phyloP scores from a whole-genome alignment of 2,797 vertebrate species.

The Peromyscus aztecus region DNA sequence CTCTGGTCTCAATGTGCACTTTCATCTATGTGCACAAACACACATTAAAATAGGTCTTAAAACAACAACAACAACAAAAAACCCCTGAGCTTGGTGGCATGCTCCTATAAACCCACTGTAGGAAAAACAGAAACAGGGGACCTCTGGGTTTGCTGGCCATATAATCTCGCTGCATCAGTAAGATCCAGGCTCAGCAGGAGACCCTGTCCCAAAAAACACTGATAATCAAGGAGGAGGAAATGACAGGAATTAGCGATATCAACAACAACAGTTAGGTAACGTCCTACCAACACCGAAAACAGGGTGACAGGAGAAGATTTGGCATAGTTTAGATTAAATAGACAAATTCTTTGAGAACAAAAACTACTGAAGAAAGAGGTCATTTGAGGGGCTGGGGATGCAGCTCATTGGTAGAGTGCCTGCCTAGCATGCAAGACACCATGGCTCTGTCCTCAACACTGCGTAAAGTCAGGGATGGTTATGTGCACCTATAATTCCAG shows the following conservation, averaged over 20 bases:
- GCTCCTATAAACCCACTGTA: neutral
- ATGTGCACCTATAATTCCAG: neutral
- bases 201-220: neutral
- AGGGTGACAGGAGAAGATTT: neutral
- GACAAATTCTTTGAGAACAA: neutral
- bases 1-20: neutral
- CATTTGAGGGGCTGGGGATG: neutral
- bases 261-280: neutral
- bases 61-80: neutral
- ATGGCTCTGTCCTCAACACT: neutral
- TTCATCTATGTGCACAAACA: neutral
- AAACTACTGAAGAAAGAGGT: neutral
- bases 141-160: neutral
- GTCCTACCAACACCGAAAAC: conserved; percentile 5
- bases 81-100: neutral
- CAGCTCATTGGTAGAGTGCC: neutral
- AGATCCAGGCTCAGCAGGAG: neutral
- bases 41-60: neutral
- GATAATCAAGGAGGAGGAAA: too few relatives aligned
- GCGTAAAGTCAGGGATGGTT: neutral
- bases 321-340: neutral
- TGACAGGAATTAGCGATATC: neutral
- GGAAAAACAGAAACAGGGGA: neutral
- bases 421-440: neutral
- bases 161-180: neutral